Evolutionary conservation across 1,140 invertebrate species (phyloP).

Genomic region (Asobara japonica): DNA sequence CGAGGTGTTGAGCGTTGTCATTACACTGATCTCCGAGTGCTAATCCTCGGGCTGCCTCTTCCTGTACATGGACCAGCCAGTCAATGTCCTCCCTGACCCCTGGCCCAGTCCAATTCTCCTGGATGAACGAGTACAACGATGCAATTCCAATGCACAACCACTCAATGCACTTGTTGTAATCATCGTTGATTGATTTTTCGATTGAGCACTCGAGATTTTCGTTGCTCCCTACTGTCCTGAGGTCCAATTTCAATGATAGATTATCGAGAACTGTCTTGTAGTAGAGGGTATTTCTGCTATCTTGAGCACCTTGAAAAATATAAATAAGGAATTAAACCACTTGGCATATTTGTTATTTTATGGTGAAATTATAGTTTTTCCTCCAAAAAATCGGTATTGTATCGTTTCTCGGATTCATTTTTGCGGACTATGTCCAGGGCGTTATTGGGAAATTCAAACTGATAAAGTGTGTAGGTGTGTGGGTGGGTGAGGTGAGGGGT

Average conservation of each 20-base stretch:
- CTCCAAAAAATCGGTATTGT: too few relatives aligned
- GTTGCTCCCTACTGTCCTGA: background rate
- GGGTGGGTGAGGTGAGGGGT: too few relatives aligned
- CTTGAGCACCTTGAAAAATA: background rate
- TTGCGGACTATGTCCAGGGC: too few relatives aligned
- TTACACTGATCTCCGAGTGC: constrained; percentile 58
- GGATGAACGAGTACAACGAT: constrained; percentile 77
- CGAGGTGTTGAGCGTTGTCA: constrained; percentile 72
- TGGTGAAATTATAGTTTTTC: too few relatives aligned
- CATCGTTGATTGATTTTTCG: background rate
- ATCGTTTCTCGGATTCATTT: too few relatives aligned
- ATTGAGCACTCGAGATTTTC: constrained; percentile 7
- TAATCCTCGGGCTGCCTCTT: constrained; percentile 65
- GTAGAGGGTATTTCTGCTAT: background rate
- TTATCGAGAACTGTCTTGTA: constrained; percentile 3
- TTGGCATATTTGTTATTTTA: too few relatives aligned
- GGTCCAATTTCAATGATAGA: constrained; percentile 8
- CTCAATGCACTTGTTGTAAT: constrained; percentile 21
- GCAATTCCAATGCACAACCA: constrained; percentile 68
- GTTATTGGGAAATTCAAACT: too few relatives aligned
- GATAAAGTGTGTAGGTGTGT: too few relatives aligned
- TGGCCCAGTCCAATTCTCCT: constrained; percentile 86
- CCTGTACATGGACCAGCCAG: constrained; percentile 68
- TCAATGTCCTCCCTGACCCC: constrained; percentile 60
- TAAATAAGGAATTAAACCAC: too few relatives aligned